A percentile compares a stretch with the other conserved stretches of the same genome.
Evolutionary conservation across 1,140 invertebrate species (phyloP).

Genomic region (Hydropsyche tenuis): DNA sequence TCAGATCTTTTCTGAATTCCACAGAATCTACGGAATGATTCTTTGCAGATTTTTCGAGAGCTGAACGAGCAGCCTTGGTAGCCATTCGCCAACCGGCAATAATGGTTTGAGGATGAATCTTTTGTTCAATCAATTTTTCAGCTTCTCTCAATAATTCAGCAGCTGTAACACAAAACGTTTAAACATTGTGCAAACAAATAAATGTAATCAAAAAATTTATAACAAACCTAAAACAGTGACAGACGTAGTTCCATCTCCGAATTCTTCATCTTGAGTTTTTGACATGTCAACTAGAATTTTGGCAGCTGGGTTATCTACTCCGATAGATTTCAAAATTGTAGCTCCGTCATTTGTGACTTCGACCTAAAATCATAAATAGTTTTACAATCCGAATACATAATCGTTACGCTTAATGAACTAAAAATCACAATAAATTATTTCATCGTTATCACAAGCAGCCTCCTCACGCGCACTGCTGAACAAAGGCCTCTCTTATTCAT

Average conservation of each 20-base stretch:
- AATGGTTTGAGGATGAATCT: constrained; percentile 98
- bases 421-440: no score
- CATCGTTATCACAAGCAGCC: no score
- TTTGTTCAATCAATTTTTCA: constrained; percentile 91
- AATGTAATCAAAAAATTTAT: not conserved
- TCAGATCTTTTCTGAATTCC: constrained; percentile 85
- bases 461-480: no score
- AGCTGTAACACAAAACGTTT: constrained; percentile 66
- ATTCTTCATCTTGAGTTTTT: constrained; percentile 98
- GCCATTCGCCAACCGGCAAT: constrained; percentile 94
- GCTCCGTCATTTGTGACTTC: constrained; percentile 99
- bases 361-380: constrained; percentile 63
- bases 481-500: no score
- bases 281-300: constrained; percentile 99
- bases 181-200: not conserved
- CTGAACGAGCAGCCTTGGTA: constrained; percentile 80
- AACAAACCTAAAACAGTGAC: constrained; percentile 89
- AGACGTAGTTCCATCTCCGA: constrained; percentile 99
- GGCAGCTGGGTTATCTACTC: constrained; percentile 98
- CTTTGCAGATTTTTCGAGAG: constrained; percentile 76
- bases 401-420: no score
- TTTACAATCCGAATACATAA: not conserved
- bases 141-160: constrained; percentile 95
- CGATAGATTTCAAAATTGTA: constrained; percentile 95
- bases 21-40: constrained; percentile 84